A percentile compares a stretch with the other conserved stretches of the same genome.
Conservation (phyloP, 37 sponge, comb jelly and placozoan species). For the Ianthella basta region DNA sequence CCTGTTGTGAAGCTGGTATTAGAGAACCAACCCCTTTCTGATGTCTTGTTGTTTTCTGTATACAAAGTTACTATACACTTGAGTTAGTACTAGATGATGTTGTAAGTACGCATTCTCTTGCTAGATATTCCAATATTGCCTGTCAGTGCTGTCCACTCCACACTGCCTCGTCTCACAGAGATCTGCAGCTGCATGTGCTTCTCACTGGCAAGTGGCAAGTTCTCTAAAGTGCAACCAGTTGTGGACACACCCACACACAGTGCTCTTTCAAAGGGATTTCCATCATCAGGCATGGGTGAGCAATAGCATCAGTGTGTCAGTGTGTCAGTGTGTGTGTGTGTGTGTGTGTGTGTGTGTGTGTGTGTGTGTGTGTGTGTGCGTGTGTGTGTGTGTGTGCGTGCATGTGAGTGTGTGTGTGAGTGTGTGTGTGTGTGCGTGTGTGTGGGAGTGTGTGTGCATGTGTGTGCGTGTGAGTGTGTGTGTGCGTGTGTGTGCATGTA, state of each 20-base stretch:
- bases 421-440: not conserved
- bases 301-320: not conserved
- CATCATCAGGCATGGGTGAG: constrained; percentile 22
- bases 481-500: no score
- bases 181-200: constrained; percentile 17
- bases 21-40: no score
- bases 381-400: constrained; percentile 15
- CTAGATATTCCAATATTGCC: no score
- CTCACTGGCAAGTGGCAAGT: constrained; percentile 3
- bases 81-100: no score
- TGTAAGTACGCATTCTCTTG: no score
- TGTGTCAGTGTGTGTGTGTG: constrained; percentile 13
- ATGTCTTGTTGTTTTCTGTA: no score
- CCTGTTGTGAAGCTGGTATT: no score
- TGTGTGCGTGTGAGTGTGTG: no score
- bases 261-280: constrained; percentile 11
- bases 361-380: constrained; percentile 19
- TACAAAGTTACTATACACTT: no score
- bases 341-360: constrained; percentile 32
- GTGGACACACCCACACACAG: not conserved
- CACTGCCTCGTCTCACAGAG: not conserved
- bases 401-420: not conserved
- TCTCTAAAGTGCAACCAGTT: not conserved
- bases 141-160: no score
- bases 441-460: not conserved